phyloP scores from a whole-genome alignment of 1,140 invertebrate genomes.

The Drosophila cardini region DNA sequence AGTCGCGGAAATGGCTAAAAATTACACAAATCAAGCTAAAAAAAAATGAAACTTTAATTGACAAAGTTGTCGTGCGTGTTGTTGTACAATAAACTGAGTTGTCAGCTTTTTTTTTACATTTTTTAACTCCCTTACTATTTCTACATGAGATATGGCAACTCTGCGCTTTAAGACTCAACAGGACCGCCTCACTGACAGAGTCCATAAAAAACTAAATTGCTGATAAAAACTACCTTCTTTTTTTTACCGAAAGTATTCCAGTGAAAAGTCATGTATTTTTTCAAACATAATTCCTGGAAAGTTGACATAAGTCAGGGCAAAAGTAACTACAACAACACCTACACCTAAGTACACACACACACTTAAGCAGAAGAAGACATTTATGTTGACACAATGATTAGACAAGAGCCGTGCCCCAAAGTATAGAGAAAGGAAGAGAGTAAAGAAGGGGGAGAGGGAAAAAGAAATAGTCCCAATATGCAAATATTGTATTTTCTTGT shows the following conservation, averaged over 20 bases:
- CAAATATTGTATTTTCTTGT: slow-evolving; percentile 60
- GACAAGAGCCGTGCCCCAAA: slow-evolving; percentile 58
- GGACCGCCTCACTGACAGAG: neutral
- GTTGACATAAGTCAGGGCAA: slow-evolving; percentile 33
- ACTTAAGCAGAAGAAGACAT: slow-evolving; percentile 1
- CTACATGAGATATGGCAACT: neutral
- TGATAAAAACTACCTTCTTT: slow-evolving; percentile 18
- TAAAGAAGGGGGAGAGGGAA: no score
- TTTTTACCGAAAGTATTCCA: slow-evolving; percentile 12
- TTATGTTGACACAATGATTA: slow-evolving; percentile 69
- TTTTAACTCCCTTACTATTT: neutral
- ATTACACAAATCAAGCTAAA: neutral
- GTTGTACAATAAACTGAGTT: neutral
- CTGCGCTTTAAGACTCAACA: neutral
- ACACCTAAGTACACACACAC: slow-evolving; percentile 58
- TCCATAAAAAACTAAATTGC: neutral
- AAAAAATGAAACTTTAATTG: slow-evolving; percentile 2
- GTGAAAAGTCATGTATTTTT: slow-evolving; percentile 22
- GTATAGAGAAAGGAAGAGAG: neutral
- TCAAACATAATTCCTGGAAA: slow-evolving; percentile 34
- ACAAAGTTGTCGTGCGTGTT: neutral
- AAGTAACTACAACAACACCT: slow-evolving; percentile 37
- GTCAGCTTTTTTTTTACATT: neutral
- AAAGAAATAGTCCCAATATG: slow-evolving; percentile 39
- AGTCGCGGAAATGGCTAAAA: slow-evolving; percentile 8